Base-by-base conservation (phyloP, 1,140 invertebrate species). In the Nixonia krombeini region DNA sequence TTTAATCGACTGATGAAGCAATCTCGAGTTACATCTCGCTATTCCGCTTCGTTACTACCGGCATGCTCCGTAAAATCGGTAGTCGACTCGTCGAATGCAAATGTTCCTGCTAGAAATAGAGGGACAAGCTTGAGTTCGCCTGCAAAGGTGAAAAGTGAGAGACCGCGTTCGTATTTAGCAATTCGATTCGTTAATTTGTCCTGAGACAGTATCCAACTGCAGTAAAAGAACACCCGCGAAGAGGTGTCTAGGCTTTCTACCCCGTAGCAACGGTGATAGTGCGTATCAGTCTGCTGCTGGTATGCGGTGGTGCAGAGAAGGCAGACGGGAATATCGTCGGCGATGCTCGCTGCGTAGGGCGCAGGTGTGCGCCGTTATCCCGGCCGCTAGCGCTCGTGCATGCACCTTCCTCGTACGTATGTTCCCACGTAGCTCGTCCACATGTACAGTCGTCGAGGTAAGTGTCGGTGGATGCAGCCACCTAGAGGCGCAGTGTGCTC, bases 351-450 rank as follows among this genome's bases (percentile, higher is more conserved):
- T 47, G 45, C 41, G 49, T 49, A 73, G 59, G 64, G 74, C 74
- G 74, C 74, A 76, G 74, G 72, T 76, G 72, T 74, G 62, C 63
- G 55, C 65, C 57, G 66, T 71, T 70, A 40, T 65, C 74, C 69
- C 63, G 64, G 73, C 71, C 68, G 70, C 59, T 70, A 68, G 50
- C 61, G 64, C 70, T 50, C 50, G 62, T 65, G 63, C 50, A 52
- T 59, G 58, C 58, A 61, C 56, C 63, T 72, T 66, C 40, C 63
- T 50, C 46, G 49, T 44, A 64, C 72, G 55, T 58, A 50, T 52
- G 63, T 55, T 47, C 51, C 58, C 41, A 37, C 49, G 53, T 50
- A 52, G 38, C 28, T n/a, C n/a, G n/a, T n/a, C n/a, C n/a, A n/a
- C n/a, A n/a, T n/a, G n/a, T n/a, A 41, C 25, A 31, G 46, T 53